Percentiles rank a stretch among this genome's conserved stretches.
Conservation (phyloP, 1,140 invertebrate genomes). For the Cyrtorhinus lividipennis region DNA sequence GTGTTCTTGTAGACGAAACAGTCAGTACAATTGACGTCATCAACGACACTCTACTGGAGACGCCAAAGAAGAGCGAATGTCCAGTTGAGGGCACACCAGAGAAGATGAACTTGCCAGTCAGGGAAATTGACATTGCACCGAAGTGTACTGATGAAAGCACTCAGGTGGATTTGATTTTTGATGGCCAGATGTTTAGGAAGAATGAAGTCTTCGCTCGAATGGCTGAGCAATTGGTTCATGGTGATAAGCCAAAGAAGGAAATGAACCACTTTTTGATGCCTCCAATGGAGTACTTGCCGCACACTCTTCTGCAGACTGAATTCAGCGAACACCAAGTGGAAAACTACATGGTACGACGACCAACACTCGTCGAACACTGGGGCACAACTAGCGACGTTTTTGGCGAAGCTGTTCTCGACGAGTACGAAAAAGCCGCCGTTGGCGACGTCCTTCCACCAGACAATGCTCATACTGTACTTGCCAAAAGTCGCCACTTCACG, state of each 20-base stretch:
- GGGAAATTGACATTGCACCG: neutral
- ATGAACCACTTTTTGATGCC: constrained; percentile 3
- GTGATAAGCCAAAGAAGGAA: neutral
- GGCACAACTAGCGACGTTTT: neutral
- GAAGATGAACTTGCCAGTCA: neutral
- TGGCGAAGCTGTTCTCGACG: neutral
- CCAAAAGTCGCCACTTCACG: neutral
- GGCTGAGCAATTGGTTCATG: neutral
- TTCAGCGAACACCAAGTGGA: neutral
- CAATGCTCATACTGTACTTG: neutral
- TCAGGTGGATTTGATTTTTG: neutral
- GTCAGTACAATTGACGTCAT: neutral
- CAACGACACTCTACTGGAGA: neutral
- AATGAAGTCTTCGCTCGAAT: neutral
- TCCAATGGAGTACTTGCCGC: neutral
- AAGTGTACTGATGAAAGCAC: neutral
- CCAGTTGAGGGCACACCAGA: neutral
- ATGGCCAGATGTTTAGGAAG: neutral
- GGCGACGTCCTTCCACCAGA: neutral
- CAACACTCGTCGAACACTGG: constrained; percentile 7
- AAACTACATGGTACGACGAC: neutral
- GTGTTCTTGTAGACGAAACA: neutral
- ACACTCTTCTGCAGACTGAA: constrained; percentile 1
- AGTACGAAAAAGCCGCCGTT: neutral
- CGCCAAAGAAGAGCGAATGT: neutral